Conservation (phyloP, 2,888 invertebrate genomes). For the Dynastes maya region DNA sequence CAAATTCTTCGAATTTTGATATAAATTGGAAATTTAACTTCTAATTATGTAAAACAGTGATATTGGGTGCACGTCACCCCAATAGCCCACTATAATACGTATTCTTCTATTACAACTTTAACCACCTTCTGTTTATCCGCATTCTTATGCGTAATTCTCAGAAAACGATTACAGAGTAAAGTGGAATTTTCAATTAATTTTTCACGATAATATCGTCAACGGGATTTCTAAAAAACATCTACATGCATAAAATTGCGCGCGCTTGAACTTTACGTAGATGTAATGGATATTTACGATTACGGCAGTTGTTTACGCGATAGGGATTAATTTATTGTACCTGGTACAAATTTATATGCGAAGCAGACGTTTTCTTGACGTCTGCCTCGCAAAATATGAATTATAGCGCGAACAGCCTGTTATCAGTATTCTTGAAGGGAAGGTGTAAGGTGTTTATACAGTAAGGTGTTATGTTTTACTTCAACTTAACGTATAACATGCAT, state of each 20-base stretch:
- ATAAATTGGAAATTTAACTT: too few species aligned
- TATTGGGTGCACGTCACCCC: too few species aligned
- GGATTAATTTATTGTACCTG: constrained; percentile 22
- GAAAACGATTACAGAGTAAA: too few species aligned
- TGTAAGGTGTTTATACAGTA: constrained; percentile 11
- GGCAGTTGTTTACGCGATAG: constrained; percentile 15
- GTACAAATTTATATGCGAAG: constrained; percentile 21
- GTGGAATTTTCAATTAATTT: too few species aligned
- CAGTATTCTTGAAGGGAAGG: constrained; percentile 8
- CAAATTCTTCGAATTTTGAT: too few species aligned
- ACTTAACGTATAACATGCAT: constrained; percentile 12
- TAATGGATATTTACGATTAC: constrained; percentile 4
- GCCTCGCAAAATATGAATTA: constrained; percentile 36
- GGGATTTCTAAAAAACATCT: not conserved
- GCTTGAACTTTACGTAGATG: not conserved
- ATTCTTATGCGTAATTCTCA: too few species aligned
- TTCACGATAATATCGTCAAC: too few species aligned
- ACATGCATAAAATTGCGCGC: not conserved
- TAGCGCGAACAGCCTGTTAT: constrained; percentile 19
- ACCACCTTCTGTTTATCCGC: too few species aligned
- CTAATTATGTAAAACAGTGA: too few species aligned
- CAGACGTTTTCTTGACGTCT: constrained; percentile 30
- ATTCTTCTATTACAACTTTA: too few species aligned
- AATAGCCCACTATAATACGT: too few species aligned
- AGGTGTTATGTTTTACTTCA: constrained; percentile 45